phyloP scores from a whole-genome alignment of 1,140 invertebrate genomes.

The Bombus confusus region DNA sequence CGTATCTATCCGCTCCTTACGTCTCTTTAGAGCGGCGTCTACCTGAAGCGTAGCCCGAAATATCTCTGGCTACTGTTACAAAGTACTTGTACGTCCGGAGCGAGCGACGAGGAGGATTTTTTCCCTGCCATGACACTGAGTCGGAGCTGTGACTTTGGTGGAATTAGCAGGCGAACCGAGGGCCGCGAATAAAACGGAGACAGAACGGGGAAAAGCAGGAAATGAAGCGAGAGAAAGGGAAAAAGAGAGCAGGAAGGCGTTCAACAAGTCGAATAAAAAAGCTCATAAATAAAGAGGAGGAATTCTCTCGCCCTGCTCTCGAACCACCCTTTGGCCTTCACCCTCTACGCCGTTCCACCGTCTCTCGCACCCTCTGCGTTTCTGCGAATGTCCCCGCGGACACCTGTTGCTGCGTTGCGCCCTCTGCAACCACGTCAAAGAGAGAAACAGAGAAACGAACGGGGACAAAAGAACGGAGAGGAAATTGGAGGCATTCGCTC shows the following conservation, averaged over 20 bases:
- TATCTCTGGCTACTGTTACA: not conserved
- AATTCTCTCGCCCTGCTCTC: slow-evolving; percentile 72
- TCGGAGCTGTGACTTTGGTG: not conserved
- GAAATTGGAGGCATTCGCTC: slow-evolving; percentile 67
- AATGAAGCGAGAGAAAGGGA: slow-evolving; percentile 20
- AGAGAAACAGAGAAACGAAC: slow-evolving; percentile 62
- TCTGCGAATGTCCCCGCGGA: slow-evolving; percentile 83
- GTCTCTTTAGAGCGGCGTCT: slow-evolving; percentile 49
- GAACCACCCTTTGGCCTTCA: slow-evolving; percentile 64
- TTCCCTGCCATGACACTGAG: not conserved
- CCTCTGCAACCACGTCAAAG: slow-evolving; percentile 59
- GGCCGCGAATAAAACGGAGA: not conserved
- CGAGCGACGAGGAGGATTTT: slow-evolving; percentile 53
- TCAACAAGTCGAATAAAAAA: slow-evolving; percentile 84
- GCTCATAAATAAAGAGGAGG: slow-evolving; percentile 82
- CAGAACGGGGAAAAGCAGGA: not conserved
- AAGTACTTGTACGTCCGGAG: slow-evolving; percentile 45
- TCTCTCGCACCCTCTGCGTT: slow-evolving; percentile 77
- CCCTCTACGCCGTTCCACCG: slow-evolving; percentile 51
- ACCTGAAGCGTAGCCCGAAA: slow-evolving; percentile 36
- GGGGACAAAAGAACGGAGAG: slow-evolving; percentile 34
- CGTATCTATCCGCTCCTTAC: slow-evolving; percentile 74
- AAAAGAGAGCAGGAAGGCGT: slow-evolving; percentile 61
- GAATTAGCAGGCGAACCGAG: slow-evolving; percentile 15
- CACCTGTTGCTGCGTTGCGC: slow-evolving; percentile 78